Evolutionary conservation across 2,113 vertebrate genomes (phyloP), one percentile per base, ranked within the genome.

Genomic region (Sapajus apella): DNA sequence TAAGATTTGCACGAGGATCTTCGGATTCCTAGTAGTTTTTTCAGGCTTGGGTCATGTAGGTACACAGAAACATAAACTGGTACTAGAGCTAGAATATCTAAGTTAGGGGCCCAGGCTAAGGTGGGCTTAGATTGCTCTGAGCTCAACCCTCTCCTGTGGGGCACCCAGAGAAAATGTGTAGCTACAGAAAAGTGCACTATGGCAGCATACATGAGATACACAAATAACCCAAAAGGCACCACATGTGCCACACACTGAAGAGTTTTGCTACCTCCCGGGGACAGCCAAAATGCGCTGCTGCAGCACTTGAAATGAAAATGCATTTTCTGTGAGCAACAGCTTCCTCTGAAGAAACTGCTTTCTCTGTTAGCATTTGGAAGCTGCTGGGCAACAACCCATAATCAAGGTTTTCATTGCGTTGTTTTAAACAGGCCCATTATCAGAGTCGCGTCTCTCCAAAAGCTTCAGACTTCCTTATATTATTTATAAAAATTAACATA

Each of bases 401-500:
- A 98, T 98, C 98, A 98, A 98, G 92, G 85, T 97, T 98, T 97
- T 97, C 95, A 94, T 98, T 95, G 97, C 97, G 96, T 97, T 98
- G 97, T 98, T 98, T 98, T 97, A 98, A 98, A 97, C 85, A 97
- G 96, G 85, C 85, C 96, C 87, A 87, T 99, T 98, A 98, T 98
- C 98, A 97, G 97, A 97, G 95, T 93, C 50, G 20, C 96, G 97
- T 98, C 98, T 98, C 97, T 97, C 95, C 95, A 97, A 98, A 98
- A 98, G 97, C 98, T 97, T 98, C 98, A 98, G 98, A 97, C 97
- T 98, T 98, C 98, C 97, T 98, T 98, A 97, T 83, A 89, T 95
- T 97, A 96, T 98, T 98, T 98, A 96, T 97, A 97, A 97, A 98
- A 98, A 98, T 98, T 98, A 98, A 95, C 98, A 96, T 98, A 97